Evolutionary conservation across 2,113 vertebrate genomes (phyloP).

Genomic region (Arenaria interpres): DNA sequence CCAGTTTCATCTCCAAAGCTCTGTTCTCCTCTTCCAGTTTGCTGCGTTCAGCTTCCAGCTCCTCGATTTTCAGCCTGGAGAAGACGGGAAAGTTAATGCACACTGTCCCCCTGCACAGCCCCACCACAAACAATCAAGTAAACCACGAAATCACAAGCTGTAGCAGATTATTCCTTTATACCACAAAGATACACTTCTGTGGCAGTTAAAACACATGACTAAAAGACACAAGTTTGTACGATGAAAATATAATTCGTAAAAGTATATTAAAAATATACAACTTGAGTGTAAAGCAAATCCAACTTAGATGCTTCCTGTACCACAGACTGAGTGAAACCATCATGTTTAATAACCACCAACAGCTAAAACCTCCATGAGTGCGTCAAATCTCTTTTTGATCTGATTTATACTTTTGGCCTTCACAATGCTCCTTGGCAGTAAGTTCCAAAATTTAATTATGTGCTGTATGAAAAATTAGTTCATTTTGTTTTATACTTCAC

Average conservation of each 20-base stretch:
- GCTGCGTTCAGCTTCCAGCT: conserved; percentile 86
- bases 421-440: conserved; percentile 21
- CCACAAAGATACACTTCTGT: background rate
- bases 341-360: background rate
- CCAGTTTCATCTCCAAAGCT: conserved; percentile 85
- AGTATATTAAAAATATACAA: background rate
- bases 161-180: background rate
- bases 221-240: background rate
- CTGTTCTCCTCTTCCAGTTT: conserved; percentile 86
- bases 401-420: conserved; percentile 61
- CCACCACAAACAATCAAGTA: background rate
- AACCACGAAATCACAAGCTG: background rate
- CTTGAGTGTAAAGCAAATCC: background rate
- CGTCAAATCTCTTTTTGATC: conserved; percentile 44
- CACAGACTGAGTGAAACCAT: background rate
- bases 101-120: background rate
- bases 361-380: conserved; percentile 1
- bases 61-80: conserved; percentile 90
- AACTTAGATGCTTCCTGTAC: background rate
- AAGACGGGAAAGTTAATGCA: background rate
- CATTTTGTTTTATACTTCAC: conserved; percentile 48
- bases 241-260: background rate
- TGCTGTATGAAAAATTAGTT: conserved; percentile 50
- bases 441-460: conserved; percentile 40
- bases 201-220: background rate